phyloP scores from a whole-genome alignment of 2,797 vertebrate genomes.

The Phylloscopus collybita region DNA sequence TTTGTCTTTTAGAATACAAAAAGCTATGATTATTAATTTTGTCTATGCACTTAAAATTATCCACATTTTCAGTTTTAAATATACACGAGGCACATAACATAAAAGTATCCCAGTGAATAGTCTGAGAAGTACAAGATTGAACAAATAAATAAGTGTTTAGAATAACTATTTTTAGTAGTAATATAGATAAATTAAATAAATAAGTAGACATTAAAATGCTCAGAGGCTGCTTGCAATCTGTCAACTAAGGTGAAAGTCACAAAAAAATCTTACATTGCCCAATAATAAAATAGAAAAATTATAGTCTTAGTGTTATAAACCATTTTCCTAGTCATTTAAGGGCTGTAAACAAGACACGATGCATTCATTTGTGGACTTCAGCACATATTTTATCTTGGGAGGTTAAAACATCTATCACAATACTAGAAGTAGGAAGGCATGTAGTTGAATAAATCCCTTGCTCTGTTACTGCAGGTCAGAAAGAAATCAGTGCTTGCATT shows the following conservation, averaged over 20 bases:
- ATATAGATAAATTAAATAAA: neutral
- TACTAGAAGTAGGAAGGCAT: neutral
- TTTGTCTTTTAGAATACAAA: neutral
- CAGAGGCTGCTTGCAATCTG: neutral
- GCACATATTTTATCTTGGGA: neutral
- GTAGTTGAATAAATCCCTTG: neutral
- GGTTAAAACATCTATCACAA: neutral
- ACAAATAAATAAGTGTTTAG: neutral
- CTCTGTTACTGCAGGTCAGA: neutral
- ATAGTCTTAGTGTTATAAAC: neutral
- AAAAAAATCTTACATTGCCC: neutral
- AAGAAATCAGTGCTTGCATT: neutral
- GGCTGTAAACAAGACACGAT: neutral
- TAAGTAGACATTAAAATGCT: neutral
- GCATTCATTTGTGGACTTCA: slow-evolving; percentile 15
- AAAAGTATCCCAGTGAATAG: neutral
- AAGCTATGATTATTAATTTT: neutral
- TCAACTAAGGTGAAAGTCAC: neutral
- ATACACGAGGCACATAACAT: neutral
- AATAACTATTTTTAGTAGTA: neutral
- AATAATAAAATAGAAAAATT: slow-evolving; percentile 32
- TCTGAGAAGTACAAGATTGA: neutral
- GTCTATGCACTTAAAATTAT: neutral
- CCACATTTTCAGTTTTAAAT: neutral
- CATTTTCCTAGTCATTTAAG: neutral